A percentile compares a stretch with the other conserved stretches of the same genome.
Evolutionary conservation across 2,888 invertebrate species (phyloP).

Genomic region (Tipula confusa): DNA sequence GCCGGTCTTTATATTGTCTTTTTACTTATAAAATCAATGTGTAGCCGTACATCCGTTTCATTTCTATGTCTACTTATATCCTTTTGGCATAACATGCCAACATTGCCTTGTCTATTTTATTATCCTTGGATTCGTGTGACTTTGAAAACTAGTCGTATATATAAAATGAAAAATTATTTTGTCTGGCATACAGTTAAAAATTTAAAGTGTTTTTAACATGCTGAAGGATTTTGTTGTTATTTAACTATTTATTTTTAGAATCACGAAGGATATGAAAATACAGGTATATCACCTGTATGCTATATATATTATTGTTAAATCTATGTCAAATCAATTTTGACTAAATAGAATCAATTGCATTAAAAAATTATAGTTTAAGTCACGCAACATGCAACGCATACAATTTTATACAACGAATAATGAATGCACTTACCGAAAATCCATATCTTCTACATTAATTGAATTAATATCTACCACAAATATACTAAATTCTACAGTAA

Average conservation of each 20-base stretch:
- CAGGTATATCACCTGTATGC: background rate
- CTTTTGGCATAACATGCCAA: background rate
- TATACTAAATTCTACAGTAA: slow-evolving; percentile 73
- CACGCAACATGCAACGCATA: background rate
- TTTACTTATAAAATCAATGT: no score
- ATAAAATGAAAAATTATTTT: background rate
- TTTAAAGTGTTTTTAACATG: background rate
- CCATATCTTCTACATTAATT: slow-evolving; percentile 85
- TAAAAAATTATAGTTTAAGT: background rate
- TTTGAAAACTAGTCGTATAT: background rate
- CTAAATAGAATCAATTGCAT: background rate
- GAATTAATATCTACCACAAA: slow-evolving; percentile 83
- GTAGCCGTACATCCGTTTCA: background rate
- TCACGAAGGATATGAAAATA: background rate
- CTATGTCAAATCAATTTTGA: no score
- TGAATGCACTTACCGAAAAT: slow-evolving; percentile 71
- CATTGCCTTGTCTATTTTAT: background rate
- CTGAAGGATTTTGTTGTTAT: background rate
- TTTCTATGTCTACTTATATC: background rate
- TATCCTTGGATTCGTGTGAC: background rate
- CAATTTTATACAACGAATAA: background rate
- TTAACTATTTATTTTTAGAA: background rate
- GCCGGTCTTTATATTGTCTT: no score
- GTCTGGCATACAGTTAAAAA: background rate
- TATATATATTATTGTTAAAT: no score